A percentile compares a stretch with the other conserved stretches of the same genome.
phyloP scores from a whole-genome alignment of 1,140 invertebrate species.

The Brachionus rotundiformis region DNA sequence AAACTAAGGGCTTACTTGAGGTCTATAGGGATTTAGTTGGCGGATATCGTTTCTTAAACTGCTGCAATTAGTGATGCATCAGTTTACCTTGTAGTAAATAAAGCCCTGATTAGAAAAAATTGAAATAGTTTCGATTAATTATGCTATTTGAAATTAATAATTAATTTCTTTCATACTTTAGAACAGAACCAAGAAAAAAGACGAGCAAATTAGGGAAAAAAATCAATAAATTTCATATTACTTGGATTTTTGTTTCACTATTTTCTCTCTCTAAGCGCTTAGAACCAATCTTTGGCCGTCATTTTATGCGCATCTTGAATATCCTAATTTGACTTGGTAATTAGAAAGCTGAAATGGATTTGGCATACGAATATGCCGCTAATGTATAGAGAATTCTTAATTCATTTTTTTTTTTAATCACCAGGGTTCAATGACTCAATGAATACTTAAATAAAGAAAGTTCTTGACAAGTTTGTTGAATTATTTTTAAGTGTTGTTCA shows the following conservation, averaged over 20 bases:
- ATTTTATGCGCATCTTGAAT: background rate
- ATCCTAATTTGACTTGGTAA: background rate
- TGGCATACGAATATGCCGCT: background rate
- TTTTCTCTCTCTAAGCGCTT: background rate
- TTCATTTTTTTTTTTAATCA: background rate
- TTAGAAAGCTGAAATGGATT: conserved; percentile 8
- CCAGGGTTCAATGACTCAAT: conserved; percentile 3
- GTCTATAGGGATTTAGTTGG: background rate
- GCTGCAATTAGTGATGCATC: background rate
- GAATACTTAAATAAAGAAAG: background rate
- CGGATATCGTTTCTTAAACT: background rate
- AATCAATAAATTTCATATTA: conserved; percentile 46
- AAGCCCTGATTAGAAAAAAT: background rate
- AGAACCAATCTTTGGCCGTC: background rate
- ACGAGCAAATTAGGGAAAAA: conserved; percentile 31
- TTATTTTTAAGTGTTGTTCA: background rate
- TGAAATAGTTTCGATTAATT: conserved; percentile 42
- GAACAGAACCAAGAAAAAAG: conserved; percentile 10
- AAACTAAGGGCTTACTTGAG: background rate
- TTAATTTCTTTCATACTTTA: conserved; percentile 45
- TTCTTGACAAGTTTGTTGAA: background rate
- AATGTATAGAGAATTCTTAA: background rate
- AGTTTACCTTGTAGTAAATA: background rate
- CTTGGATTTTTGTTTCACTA: conserved; percentile 28
- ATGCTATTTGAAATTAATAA: conserved; percentile 46